A percentile compares a stretch with the other conserved stretches of the same genome.
phyloP scores from a whole-genome alignment of 2,888 invertebrate genomes.

The Drosophila mercatorum region DNA sequence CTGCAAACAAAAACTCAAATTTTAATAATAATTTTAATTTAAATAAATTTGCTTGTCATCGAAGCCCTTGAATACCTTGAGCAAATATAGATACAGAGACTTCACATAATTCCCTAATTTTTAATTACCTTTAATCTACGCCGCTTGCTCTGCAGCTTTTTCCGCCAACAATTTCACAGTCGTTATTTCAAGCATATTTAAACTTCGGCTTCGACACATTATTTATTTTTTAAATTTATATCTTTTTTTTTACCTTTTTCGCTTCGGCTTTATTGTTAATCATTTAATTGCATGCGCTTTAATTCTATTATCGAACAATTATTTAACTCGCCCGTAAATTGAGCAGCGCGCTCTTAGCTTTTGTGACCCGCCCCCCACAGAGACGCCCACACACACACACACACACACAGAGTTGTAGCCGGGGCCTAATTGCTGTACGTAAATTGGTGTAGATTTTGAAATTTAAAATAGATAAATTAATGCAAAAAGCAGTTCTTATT shows the following conservation, averaged over 20 bases:
- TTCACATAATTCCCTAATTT: not conserved
- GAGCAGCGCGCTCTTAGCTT: conserved; percentile 20
- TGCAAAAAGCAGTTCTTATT: not conserved
- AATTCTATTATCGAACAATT: conserved; percentile 57
- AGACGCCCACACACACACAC: conserved; percentile 1
- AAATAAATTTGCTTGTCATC: no score
- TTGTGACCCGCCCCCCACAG: conserved; percentile 14
- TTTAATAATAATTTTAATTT: not conserved
- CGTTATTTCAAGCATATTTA: not conserved
- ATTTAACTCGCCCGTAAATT: conserved; percentile 50
- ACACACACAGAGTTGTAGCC: conserved; percentile 5
- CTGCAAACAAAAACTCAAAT: not conserved
- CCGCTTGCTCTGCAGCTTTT: not conserved
- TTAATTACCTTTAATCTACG: no score
- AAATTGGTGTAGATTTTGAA: conserved; percentile 2
- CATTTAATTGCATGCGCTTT: conserved; percentile 35
- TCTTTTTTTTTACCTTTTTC: not conserved
- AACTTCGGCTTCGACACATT: not conserved
- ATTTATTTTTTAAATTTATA: not conserved
- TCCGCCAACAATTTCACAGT: not conserved
- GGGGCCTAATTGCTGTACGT: conserved; percentile 31
- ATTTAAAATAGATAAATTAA: conserved; percentile 9
- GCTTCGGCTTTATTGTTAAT: conserved; percentile 6
- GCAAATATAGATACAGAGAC: not conserved
- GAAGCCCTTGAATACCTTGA: not conserved